phyloP scores from a whole-genome alignment of 2,888 invertebrate genomes.

The Litoditis marina region DNA sequence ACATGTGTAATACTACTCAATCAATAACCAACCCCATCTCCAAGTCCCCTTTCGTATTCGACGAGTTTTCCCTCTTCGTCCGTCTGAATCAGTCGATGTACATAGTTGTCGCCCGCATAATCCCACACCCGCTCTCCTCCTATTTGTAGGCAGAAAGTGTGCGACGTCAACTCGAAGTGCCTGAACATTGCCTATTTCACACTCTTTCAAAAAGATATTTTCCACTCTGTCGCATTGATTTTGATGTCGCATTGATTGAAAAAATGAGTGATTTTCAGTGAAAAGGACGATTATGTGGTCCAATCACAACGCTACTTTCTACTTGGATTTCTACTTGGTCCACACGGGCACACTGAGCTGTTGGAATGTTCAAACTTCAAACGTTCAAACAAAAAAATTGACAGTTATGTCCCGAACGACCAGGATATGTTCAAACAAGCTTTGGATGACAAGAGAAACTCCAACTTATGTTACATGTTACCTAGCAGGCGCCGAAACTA shows the following conservation, averaged over 20 bases:
- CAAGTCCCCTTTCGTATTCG: constrained; percentile 56
- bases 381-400: no score
- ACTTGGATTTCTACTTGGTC: no score
- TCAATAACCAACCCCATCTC: background rate
- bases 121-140: constrained; percentile 95
- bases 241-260: background rate
- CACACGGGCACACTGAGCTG: no score
- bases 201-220: background rate
- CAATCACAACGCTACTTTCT: no score
- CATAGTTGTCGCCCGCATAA: constrained; percentile 95
- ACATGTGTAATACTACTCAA: background rate
- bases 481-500: no score
- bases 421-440: no score
- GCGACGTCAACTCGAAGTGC: constrained; percentile 90
- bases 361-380: no score
- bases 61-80: constrained; percentile 69
- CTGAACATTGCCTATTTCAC: constrained; percentile 66
- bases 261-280: background rate
- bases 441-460: no score
- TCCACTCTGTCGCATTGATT: background rate
- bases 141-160: constrained; percentile 84
- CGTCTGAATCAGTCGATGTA: constrained; percentile 83
- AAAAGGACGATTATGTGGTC: background rate
- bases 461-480: no score
- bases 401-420: no score